Evolutionary conservation across 1,140 invertebrate species (phyloP), one percentile per base, ranked within the genome.

Genomic region (Macrostomum lignano): DNA sequence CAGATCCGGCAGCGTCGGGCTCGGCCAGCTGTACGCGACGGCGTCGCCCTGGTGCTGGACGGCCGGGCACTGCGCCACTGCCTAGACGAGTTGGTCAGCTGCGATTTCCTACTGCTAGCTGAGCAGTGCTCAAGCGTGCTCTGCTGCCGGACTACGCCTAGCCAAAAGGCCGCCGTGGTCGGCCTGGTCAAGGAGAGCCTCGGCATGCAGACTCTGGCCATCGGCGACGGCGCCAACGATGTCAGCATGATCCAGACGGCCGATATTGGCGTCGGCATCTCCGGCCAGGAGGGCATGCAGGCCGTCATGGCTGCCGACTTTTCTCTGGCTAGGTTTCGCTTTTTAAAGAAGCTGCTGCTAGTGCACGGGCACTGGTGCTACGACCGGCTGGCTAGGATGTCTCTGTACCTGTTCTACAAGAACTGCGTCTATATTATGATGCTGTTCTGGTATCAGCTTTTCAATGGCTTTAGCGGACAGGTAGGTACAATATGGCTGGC

Each of bases 241-340:
- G 88, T 98, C 15, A 91, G 79, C 21, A 98, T 98, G 88, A 96
- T 96, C 39, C 96, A 94, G 70, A 78, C 76, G 21, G 86, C 84
- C 1, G 78, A 93, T 53, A 73, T 96, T 5, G 86, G 86, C 5
- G 70, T 96, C 10, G 68, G 68, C 25, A 75, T 94, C 33, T 81
- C 76, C 1, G 84, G 84, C 0, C 72, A 77, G 47, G 84, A 91
- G 56, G 84, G 79, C 17, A 72, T 74, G 65, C 81, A 93, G 57
- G 84, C 84, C 20, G 77, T 88, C 0, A 88, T 91, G 78, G 77
- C 82, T 2, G 73, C 81, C 2, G 84, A 94, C 64, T 94, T 84
- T 62, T 73, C 81, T 3, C 67, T 93, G 33, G 71, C 75, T 7
- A 65, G 73, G 40, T 94, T 94, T 61, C 69, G 71, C 33, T 81